Base-by-base conservation (phyloP, 1,140 invertebrate genomes). In the Leptonema lineaticorne region DNA sequence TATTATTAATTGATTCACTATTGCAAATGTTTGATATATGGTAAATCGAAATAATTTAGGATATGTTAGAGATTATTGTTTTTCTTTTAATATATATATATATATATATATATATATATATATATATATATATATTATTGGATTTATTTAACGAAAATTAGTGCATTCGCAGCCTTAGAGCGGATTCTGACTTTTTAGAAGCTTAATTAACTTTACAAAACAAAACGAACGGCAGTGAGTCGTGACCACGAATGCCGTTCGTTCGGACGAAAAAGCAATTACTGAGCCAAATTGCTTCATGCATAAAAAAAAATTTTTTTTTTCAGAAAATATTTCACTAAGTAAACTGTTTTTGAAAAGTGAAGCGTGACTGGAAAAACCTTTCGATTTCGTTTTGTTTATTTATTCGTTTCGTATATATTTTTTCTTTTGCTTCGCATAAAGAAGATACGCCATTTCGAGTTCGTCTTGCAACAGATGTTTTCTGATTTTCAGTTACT, bases 191-290 rank as follows among this genome's bases (percentile, higher is more conserved):
- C 16, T 41, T 41, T 41, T 14, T 16, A 11, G 16, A 41, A 4
- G 37, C 37, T 41, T 41, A 41, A 41, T 41, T 41, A 41, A 41
- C 37, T 41, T 41, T 41, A 16, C 37, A 41, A n/a, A 41, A 41
- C 37, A 41, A 41, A n/a, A 41, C 37, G 37, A 41, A 41, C 37
- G 37, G 37, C 9, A 41, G 37, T 41, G 37, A 41, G 37, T 41
- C 37, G 37, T 41, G 37, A 2, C 37, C 37, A 41, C 16, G 37
- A 41, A n/a, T n/a, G n/a, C n/a, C n/a, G n/a, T 41, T 16, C 16
- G 37, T 41, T 41, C 9, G 2, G 37, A 16, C 16, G 9, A 41
- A 41, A 41, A 41, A 41, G 37, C 37, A 41, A 41, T 41, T 41
- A 41, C 37, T 41, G 2, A 9, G 37, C 37, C 16, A 41, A 41